Conservation (phyloP, 1,140 invertebrate species). For the Drosophila auraria region DNA sequence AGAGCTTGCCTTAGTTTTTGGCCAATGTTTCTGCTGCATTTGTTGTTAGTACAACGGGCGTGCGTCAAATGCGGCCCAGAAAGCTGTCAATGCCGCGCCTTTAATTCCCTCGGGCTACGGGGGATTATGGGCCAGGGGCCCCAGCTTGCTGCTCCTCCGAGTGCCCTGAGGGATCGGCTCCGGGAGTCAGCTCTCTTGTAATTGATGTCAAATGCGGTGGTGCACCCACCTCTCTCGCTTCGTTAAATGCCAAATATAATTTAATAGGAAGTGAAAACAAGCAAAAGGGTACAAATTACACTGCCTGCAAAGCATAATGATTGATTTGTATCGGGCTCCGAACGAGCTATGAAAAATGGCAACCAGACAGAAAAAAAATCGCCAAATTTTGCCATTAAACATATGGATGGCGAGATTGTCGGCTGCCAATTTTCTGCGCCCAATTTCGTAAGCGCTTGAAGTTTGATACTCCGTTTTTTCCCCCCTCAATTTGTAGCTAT, state of each 20-base stretch:
- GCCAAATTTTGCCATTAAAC: slow-evolving; percentile 60
- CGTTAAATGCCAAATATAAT: slow-evolving; percentile 84
- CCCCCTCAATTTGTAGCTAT: slow-evolving; percentile 62
- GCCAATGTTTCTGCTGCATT: slow-evolving; percentile 25
- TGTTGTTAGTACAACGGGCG: slow-evolving; percentile 38
- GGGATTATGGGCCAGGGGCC: slow-evolving; percentile 23
- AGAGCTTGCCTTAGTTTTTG: slow-evolving; percentile 39
- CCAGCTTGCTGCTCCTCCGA: slow-evolving; percentile 10
- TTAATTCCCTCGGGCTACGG: slow-evolving; percentile 26
- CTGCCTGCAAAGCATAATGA: slow-evolving; percentile 68
- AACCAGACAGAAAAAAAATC: slow-evolving; percentile 22
- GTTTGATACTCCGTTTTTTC: slow-evolving; percentile 24
- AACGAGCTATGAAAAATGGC: slow-evolving; percentile 59
- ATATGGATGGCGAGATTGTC: slow-evolving; percentile 33
- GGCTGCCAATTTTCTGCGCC: slow-evolving; percentile 63
- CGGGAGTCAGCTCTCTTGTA: slow-evolving; percentile 75
- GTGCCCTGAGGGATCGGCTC: slow-evolving; percentile 32
- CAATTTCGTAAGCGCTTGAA: slow-evolving; percentile 62
- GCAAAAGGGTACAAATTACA: slow-evolving; percentile 78
- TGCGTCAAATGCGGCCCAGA: slow-evolving; percentile 70
- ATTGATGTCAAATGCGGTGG: slow-evolving; percentile 75
- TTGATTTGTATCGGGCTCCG: slow-evolving; percentile 78
- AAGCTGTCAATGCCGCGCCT: slow-evolving; percentile 71
- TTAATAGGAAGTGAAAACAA: slow-evolving; percentile 83
- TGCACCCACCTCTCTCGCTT: slow-evolving; percentile 64